Percentiles rank a stretch among this genome's conserved stretches.
Evolutionary conservation across 2,888 invertebrate species (phyloP).

Genomic region (Catocala fraxini): DNA sequence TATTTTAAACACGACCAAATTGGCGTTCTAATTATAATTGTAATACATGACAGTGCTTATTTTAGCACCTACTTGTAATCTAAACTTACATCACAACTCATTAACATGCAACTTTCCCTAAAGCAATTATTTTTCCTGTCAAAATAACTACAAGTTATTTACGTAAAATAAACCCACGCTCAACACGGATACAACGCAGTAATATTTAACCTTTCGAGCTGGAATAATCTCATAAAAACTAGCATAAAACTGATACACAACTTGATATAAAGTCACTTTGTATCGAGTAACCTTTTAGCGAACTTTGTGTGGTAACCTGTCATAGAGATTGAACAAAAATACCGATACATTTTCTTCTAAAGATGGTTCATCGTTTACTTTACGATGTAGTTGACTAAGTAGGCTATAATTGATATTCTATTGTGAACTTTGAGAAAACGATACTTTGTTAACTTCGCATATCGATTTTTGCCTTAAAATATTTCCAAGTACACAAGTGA

Average conservation of each 20-base stretch:
- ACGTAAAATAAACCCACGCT: too few relatives aligned
- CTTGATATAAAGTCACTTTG: conserved; percentile 32
- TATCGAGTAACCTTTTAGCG: conserved; percentile 66
- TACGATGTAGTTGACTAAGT: conserved; percentile 37
- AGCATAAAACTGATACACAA: conserved; percentile 18
- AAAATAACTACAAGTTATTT: too few relatives aligned
- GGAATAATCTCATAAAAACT: conserved; percentile 18
- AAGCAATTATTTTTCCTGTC: too few relatives aligned
- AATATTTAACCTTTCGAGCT: not conserved
- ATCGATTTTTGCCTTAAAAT: not conserved
- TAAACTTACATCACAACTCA: too few relatives aligned
- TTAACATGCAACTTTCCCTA: too few relatives aligned
- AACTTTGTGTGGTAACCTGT: conserved; percentile 61
- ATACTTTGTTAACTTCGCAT: conserved; percentile 9
- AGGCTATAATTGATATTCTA: conserved; percentile 53
- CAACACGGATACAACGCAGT: too few relatives aligned
- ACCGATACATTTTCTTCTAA: conserved; percentile 59
- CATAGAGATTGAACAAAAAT: conserved; percentile 69
- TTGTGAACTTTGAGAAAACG: conserved; percentile 18
- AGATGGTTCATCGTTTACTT: conserved; percentile 35
- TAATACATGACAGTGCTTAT: too few relatives aligned
- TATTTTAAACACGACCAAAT: too few relatives aligned
- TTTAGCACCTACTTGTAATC: too few relatives aligned
- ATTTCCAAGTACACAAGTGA: too few relatives aligned
- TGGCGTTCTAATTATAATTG: too few relatives aligned